Base-by-base conservation (phyloP, 2,888 invertebrate genomes). In the Meghimatium bilineatum region DNA sequence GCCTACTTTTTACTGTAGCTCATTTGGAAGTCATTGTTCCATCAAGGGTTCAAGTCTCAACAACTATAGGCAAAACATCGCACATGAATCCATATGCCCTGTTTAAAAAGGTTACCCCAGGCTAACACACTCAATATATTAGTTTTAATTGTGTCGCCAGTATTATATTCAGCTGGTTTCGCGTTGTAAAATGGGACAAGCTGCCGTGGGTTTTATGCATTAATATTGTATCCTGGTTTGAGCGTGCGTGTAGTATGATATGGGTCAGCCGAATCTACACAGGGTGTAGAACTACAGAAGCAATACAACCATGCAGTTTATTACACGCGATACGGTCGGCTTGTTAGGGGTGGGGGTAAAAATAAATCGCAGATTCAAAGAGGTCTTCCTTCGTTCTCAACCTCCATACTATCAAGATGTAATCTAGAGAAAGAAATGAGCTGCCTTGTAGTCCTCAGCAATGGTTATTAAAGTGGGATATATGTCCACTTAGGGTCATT, bases 101-200 rank as follows among this genome's bases (percentile, higher is more conserved):
- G 26, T 36, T 49, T 72, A 29, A 49, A 72, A 72, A n/a, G n/a
- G 29, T 29, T 72, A 49, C 72, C 72, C 72, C n/a, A 1, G n/a
- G 38, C 0, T 49, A 49, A 29, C 34, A 12, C 72, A 72, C 72
- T 49, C 72, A 72, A 44, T n/a, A n/a, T 72, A 49, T 38, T 44
- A 36, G 23, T 10, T 49, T 72, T 72, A 72, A 72, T 49, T 72
- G 72, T 72, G 72, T 72, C 72, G 44, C 44, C 3, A n/a, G 38
- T 29, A 72, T 72, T 72, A 72, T 49, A 44, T 72, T 29, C 72
- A 14, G 44, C 29, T 49, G n/a, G 49, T 49, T 72, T 44, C 44
- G 44, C n/a, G 29, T 49, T 12, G 49, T 44, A 72, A 72, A 72
- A n/a, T 0, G 10, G 49, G 5, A 10, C 26, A 38, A 38, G 36